Conservation (phyloP, 2,888 invertebrate species). For the Drosophila quinaria region DNA sequence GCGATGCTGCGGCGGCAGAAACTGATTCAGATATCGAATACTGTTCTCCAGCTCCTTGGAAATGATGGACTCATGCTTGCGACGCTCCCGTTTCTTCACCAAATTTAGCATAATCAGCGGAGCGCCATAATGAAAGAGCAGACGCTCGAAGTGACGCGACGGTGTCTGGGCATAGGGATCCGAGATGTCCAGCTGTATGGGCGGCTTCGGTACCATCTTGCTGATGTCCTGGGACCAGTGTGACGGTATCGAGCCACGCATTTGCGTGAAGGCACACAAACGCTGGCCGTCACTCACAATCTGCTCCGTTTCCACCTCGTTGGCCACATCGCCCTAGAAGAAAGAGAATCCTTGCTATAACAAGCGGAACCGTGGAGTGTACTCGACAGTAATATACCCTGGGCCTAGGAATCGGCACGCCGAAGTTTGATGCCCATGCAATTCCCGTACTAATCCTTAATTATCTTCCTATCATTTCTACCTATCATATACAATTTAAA, state of each 20-base stretch:
- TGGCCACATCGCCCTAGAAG: slow-evolving; percentile 96
- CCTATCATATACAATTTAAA: no score
- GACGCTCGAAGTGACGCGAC: slow-evolving; percentile 92
- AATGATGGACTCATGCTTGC: slow-evolving; percentile 96
- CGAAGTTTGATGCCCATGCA: no score
- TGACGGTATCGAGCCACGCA: slow-evolving; percentile 98
- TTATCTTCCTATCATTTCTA: no score
- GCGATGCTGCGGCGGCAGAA: slow-evolving; percentile 93
- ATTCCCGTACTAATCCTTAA: no score
- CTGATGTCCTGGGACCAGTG: slow-evolving; percentile 99
- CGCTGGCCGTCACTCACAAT: slow-evolving; percentile 86
- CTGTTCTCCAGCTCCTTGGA: slow-evolving; percentile 94
- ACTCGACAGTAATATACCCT: no score
- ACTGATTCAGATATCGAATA: slow-evolving; percentile 97
- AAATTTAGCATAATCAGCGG: slow-evolving; percentile 96
- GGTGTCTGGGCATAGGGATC: slow-evolving; percentile 96
- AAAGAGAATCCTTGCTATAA: background rate
- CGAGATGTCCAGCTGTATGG: slow-evolving; percentile 94
- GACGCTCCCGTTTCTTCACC: slow-evolving; percentile 97
- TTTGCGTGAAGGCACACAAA: slow-evolving; percentile 97
- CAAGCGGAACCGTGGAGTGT: no score
- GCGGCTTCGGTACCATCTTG: slow-evolving; percentile 99
- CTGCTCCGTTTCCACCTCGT: slow-evolving; percentile 89
- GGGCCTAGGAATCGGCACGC: no score
- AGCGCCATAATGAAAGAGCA: slow-evolving; percentile 90